Percentiles rank a stretch among this genome's conserved stretches.
These are phyloP conservation scores for Orthosia gothica DNA, from an alignment of 2,888 invertebrate species.

Conservation along the genomic window DNA sequence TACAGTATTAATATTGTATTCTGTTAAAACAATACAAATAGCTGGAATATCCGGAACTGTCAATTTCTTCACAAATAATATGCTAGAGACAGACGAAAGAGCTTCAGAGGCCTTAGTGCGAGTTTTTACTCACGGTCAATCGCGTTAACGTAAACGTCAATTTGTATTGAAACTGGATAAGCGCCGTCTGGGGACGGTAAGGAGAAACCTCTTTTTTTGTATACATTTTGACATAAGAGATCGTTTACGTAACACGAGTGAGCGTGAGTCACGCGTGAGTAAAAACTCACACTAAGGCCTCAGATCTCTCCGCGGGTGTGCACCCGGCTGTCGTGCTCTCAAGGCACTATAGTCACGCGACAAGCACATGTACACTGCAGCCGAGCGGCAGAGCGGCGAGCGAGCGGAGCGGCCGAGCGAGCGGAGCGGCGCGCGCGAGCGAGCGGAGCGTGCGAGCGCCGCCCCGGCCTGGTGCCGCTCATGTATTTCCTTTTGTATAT, in stretches of 20 bases:
- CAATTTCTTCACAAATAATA: constrained; percentile 58
- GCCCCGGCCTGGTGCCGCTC: constrained; percentile 48
- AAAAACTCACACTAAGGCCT: no score
- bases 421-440: constrained; percentile 3
- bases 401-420: constrained; percentile 20
- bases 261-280: no score
- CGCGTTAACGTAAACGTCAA: no score
- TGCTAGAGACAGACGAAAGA: constrained; percentile 61
- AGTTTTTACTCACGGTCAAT: no score
- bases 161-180: no score
- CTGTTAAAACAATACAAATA: constrained; percentile 66
- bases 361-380: constrained; percentile 22
- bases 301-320: constrained; percentile 48
- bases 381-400: constrained; percentile 20
- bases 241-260: no score
- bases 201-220: no score
- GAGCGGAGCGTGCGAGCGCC: constrained; percentile 5
- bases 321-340: constrained; percentile 54
- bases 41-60: constrained; percentile 61
- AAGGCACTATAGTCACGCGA: constrained; percentile 59
- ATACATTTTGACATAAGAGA: no score
- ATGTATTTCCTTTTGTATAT: constrained; percentile 87
- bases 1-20: constrained; percentile 67
- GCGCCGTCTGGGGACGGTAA: no score
- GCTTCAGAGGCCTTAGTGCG: no score